phyloP scores from a whole-genome alignment of 2,797 vertebrate genomes.

The Channallabes apus region DNA sequence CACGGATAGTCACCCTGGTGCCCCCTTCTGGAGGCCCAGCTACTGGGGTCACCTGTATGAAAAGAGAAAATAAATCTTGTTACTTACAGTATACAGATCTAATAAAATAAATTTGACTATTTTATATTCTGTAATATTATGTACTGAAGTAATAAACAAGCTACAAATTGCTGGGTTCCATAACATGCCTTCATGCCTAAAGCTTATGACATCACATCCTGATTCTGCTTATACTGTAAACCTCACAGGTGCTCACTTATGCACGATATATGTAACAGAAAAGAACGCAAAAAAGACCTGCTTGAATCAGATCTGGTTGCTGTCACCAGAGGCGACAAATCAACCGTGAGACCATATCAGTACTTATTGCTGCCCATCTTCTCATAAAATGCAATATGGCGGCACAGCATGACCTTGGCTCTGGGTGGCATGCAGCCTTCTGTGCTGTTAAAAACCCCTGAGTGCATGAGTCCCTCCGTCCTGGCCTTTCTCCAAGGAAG shows the following conservation, averaged over 20 bases:
- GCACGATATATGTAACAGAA: background rate
- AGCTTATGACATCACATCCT: background rate
- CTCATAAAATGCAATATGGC: constrained; percentile 80
- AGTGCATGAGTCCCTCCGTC: constrained; percentile 57
- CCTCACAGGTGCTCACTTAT: background rate
- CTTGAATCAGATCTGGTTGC: constrained; percentile 50
- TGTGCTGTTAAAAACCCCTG: constrained; percentile 70
- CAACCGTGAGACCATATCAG: constrained; percentile 66
- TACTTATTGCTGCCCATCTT: constrained; percentile 69
- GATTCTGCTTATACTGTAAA: background rate
- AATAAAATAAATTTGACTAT: background rate
- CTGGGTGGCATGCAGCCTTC: constrained; percentile 71
- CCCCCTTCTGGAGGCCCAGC: constrained; percentile 95
- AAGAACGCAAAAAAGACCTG: constrained; percentile 20
- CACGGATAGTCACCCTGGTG: constrained; percentile 92
- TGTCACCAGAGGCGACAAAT: constrained; percentile 65
- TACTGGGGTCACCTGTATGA: constrained; percentile 86
- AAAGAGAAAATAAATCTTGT: background rate
- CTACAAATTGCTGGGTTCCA: background rate
- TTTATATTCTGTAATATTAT: background rate
- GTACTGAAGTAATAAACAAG: background rate
- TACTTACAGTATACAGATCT: background rate
- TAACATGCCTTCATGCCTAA: background rate
- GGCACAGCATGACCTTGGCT: constrained; percentile 77
- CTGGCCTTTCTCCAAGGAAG: constrained; percentile 69